A percentile compares a stretch with the other conserved stretches of the same genome.
Conservation (phyloP, 2,797 vertebrate genomes). For the Orestias chungarensis region DNA sequence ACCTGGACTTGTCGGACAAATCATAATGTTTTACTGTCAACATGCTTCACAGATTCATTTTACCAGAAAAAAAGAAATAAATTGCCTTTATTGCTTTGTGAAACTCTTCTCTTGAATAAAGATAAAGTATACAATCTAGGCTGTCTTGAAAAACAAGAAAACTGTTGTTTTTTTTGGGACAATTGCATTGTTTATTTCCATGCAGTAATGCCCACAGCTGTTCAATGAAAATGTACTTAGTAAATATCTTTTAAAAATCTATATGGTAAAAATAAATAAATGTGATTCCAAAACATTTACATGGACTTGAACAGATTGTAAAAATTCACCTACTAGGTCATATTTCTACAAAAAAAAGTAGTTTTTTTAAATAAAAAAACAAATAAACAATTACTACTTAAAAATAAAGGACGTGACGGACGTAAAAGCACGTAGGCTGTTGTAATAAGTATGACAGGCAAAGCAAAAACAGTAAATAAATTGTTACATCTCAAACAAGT, state of each 20-base stretch:
- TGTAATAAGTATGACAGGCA: slow-evolving; percentile 41
- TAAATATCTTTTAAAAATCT: slow-evolving; percentile 91
- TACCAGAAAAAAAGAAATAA: slow-evolving; percentile 1
- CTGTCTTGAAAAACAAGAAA: slow-evolving; percentile 46
- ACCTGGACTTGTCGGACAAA: slow-evolving; percentile 26
- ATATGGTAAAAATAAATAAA: slow-evolving; percentile 95
- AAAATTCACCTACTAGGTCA: slow-evolving; percentile 79
- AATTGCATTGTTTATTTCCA: slow-evolving; percentile 86
- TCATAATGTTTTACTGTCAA: slow-evolving; percentile 14
- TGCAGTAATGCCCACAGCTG: slow-evolving; percentile 86
- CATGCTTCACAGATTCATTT: slow-evolving; percentile 15
- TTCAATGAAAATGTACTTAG: slow-evolving; percentile 89
- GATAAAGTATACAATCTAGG: slow-evolving; percentile 33
- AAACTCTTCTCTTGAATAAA: slow-evolving; percentile 24
- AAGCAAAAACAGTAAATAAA: slow-evolving; percentile 50
- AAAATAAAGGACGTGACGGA: slow-evolving; percentile 20
- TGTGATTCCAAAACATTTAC: slow-evolving; percentile 82
- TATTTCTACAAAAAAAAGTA: slow-evolving; percentile 62
- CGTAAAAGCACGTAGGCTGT: slow-evolving; percentile 32
- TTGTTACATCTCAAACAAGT: slow-evolving; percentile 48
- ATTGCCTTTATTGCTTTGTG: slow-evolving; percentile 32
- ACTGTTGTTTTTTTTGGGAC: slow-evolving; percentile 45
- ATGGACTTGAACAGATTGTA: slow-evolving; percentile 81
- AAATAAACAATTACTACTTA: slow-evolving; percentile 49
- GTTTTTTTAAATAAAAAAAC: too few relatives aligned